Evolutionary conservation across 2,797 vertebrate species (phyloP), one percentile per base, ranked within the genome.

Genomic region (Spea hammondii): DNA sequence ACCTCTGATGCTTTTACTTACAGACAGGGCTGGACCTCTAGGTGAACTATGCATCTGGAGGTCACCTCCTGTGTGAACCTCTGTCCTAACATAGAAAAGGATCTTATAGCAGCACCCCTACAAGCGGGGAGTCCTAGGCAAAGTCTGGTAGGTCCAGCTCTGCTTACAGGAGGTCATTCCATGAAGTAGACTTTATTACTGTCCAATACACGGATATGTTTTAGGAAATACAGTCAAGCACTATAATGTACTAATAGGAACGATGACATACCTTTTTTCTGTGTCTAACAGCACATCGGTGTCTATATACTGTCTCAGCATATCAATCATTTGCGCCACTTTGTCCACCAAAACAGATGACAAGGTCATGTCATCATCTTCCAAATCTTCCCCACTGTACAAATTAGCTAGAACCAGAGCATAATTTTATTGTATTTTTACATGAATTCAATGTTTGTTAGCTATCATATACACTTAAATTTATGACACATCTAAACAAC

Each of bases 271-370:
- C 82, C 70, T 80, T 46, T 44, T 83, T 44, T 80, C 79, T 59
- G 77, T 80, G 70, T 80, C 71, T n/a, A 83, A 10, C 12, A 83
- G 44, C 47, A 59, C 60, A 9, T 78, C 66, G 11, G 59, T 65
- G 8, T 77, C 72, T 55, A 83, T 75, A 67, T 73, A 77, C 12
- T 77, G 79, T 57, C 51, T 32, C 51, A 83, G 53, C 44, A 80
- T 65, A 51, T 80, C 57, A 49, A 83, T 73, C 70, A 80, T 80
- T 51, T 80, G 59, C 48, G 70, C 77, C 11, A 83, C 13, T 50
- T 80, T 80, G 57, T 80, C 74, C 60, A 74, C 4, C n/a, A 83
- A 65, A 55, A 83, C 57, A 50, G 59, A 74, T 59, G 82, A 80
- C 60, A 83, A 57, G 11, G 65, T 74, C 5, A 50, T 66, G 5